Base-by-base conservation (phyloP, 2,113 vertebrate genomes). In the Mus pahari region DNA sequence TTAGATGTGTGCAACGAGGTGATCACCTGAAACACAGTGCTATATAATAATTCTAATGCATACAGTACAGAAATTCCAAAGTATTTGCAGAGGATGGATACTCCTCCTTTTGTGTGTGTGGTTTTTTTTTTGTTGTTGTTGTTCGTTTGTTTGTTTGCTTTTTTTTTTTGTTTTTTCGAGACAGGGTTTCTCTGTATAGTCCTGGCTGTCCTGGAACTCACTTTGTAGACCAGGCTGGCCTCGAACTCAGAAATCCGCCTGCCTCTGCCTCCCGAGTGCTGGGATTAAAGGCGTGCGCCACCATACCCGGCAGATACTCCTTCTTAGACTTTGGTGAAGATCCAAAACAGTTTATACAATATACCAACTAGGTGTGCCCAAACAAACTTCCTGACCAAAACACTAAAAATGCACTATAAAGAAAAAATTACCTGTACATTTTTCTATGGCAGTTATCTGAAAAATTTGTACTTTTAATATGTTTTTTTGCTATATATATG, bases 371-470 rank as follows among this genome's bases (percentile, higher is more conserved):
- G 5, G 1, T 42, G 20, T 74, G 71, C n/a, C 71, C 20, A 74
- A 42, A 24, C 62, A 64, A 39, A 22, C 55, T 70, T 92, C 89
- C 90, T 75, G 22, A 94, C 19, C 12, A 84, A 88, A 77, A 26
- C 48, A 73, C 6, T 89, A 78, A 86, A 89, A 73, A 71, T 50
- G 31, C 24, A 17, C 77, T n/a, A 14, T 75, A 78, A 90, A 66
- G 6, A n/a, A 28, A 20, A 20, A 71, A 20, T 83, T 90, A 89
- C 39, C 45, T 94, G 20, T 48, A 53, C n/a, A 90, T 48, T 94
- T 75, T 95, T 92, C 79, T 93, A 28, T 20, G 26, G 84, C 75
- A 42, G 70, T 71, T 94, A 33, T 95, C 86, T 90, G 64, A 81
- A 22, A 94, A 94, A 5, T 74, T 42, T 70, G 0, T 33, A 58